Evolutionary conservation across 2,113 vertebrate genomes (phyloP), one percentile per base, ranked within the genome.

Genomic region (Elanus axillaris): DNA sequence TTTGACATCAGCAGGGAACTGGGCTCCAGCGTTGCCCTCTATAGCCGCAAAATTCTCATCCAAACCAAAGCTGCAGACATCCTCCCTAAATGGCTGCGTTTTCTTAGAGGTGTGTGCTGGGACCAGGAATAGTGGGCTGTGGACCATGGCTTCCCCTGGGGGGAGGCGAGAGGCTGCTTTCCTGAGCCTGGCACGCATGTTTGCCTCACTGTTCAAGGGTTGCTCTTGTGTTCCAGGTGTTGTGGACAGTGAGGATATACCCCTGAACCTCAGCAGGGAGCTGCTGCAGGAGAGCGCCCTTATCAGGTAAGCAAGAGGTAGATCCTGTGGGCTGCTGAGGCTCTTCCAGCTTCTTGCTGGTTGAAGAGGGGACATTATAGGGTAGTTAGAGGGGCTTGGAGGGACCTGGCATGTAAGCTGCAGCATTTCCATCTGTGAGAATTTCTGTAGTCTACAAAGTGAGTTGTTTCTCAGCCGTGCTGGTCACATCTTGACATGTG

Each of bases 181-280:
- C 42, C 38, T 22, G 16, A 77, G 64, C 58, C 45, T 84, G 90
- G 42, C 36, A 8, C 58, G 60, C 0, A 1, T 32, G 21, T 75
- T 34, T 83, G 48, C 20, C 34, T 82, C 38, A 0, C 56, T 55
- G 16, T 9, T 91, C 8, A 92, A 27, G 29, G 48, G 9, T 34
- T 71, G 50, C 50, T 94, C 36, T 94, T 94, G 53, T 94, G 66
- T 95, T 94, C 64, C 78, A 99, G 99, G 99, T 81, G 99, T 99
- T 93, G 99, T 99, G 96, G 99, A 99, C 98, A 99, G 99, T 31
- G 99, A 99, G 97, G 99, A 99, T 95, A 99, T 99, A 88, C 99
- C 99, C 7, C 97, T 99, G 92, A 99, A 99, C 95, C 99, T 99
- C 96, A 99, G 99, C 98, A 98, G 99, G 94, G 99, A 99, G 97